Evolutionary conservation across 2,113 vertebrate species (phyloP).

Genomic region (Redunca redunca): DNA sequence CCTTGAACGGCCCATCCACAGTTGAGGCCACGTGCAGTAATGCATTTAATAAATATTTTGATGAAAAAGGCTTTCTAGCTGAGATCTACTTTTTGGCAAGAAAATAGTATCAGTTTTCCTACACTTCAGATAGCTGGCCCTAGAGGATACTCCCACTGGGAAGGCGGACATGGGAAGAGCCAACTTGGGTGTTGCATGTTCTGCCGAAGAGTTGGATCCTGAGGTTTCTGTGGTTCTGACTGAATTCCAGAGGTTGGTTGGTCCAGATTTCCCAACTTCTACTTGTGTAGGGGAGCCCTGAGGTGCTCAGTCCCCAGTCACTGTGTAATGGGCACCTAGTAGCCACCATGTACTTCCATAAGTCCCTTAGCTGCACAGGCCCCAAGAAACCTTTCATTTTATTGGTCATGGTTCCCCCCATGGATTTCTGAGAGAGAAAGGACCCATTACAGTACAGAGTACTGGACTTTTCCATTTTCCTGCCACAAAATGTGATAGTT

Average conservation of each 20-base stretch:
- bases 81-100: constrained; percentile 16
- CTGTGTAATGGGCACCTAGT: background rate
- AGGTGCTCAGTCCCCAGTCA: background rate
- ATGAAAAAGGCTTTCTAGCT: background rate
- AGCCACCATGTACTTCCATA: background rate
- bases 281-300: background rate
- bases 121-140: background rate
- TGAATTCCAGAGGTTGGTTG: background rate
- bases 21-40: background rate
- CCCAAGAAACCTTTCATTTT: background rate
- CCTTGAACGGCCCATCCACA: background rate
- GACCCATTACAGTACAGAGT: background rate
- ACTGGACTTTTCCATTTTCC: background rate
- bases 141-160: background rate
- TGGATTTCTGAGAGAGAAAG: background rate
- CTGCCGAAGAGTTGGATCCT: background rate
- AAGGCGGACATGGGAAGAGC: background rate
- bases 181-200: background rate
- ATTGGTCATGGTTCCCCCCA: background rate
- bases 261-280: background rate
- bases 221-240: background rate
- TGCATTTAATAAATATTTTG: constrained; percentile 13
- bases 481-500: background rate
- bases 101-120: background rate
- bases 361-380: background rate